A percentile compares a stretch with the other conserved stretches of the same genome.
Evolutionary conservation across 2,888 invertebrate genomes (phyloP).

Genomic region (Nymphalis polychloros): DNA sequence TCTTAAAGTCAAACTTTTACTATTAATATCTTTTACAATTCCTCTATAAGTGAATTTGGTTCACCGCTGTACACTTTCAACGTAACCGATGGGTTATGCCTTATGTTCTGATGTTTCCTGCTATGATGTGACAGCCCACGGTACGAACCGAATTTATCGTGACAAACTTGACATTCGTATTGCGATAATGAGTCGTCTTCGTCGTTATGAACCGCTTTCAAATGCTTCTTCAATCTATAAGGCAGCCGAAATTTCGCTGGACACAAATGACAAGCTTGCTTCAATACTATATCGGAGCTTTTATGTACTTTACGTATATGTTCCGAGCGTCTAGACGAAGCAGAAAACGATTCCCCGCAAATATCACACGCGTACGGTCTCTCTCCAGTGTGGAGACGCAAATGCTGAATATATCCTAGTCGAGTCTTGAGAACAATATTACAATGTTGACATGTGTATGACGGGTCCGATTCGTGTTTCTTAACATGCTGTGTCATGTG

Average conservation of each 20-base stretch:
- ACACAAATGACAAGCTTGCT: conserved; percentile 59
- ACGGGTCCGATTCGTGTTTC: conserved; percentile 49
- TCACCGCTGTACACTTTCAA: conserved; percentile 27
- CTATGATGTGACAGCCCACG: conserved; percentile 61
- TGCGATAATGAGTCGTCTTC: conserved; percentile 35
- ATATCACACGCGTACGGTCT: conserved; percentile 61
- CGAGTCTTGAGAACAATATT: conserved; percentile 58
- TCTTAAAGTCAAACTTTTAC: no score
- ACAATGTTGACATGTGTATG: conserved; percentile 60
- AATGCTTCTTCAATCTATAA: conserved; percentile 57
- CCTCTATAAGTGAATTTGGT: conserved; percentile 13
- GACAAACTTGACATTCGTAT: conserved; percentile 58
- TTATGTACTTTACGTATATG: conserved; percentile 62
- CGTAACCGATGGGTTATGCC: conserved; percentile 13
- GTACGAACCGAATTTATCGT: conserved; percentile 58
- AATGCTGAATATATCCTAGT: conserved; percentile 63
- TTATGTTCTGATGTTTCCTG: conserved; percentile 53
- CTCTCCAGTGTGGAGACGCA: conserved; percentile 70
- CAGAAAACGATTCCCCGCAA: conserved; percentile 65
- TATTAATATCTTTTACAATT: conserved; percentile 2
- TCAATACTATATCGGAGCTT: conserved; percentile 46
- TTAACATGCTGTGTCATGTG: conserved; percentile 69
- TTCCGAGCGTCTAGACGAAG: conserved; percentile 66
- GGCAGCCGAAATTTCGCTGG: conserved; percentile 64
- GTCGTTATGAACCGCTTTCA: conserved; percentile 51